A percentile compares a stretch with the other conserved stretches of the same genome.
Conservation (phyloP, 2,888 invertebrate genomes). For the Formica aserva region DNA sequence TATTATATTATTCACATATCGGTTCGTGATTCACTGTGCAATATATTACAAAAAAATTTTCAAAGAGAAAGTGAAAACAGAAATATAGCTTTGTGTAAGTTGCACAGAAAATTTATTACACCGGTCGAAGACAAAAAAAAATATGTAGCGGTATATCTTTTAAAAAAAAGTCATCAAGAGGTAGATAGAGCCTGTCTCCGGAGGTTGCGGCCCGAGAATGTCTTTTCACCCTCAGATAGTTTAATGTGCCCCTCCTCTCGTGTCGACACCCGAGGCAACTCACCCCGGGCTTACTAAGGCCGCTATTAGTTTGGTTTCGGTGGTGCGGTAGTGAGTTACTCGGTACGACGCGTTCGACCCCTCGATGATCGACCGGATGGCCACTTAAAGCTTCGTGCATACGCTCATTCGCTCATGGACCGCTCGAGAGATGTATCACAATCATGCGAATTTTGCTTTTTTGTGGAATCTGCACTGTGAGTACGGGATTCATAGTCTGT, state of each 20-base stretch:
- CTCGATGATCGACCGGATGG: slow-evolving; percentile 67
- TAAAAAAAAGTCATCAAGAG: neutral
- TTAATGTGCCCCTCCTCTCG: slow-evolving; percentile 54
- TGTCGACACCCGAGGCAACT: slow-evolving; percentile 73
- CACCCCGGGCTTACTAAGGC: slow-evolving; percentile 78
- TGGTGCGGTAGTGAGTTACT: slow-evolving; percentile 81
- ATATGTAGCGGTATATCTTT: neutral
- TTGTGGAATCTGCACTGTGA: slow-evolving; percentile 82
- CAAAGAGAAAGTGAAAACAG: neutral
- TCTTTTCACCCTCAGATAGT: slow-evolving; percentile 64
- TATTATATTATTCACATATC: neutral
- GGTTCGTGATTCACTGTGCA: neutral
- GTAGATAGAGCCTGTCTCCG: neutral
- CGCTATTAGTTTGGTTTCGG: slow-evolving; percentile 83
- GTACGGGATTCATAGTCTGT: slow-evolving; percentile 59
- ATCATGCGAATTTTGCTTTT: slow-evolving; percentile 80
- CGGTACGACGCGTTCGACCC: slow-evolving; percentile 78
- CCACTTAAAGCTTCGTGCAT: slow-evolving; percentile 69
- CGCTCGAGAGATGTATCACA: slow-evolving; percentile 81
- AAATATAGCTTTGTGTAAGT: neutral
- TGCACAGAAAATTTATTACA: neutral
- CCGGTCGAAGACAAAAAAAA: neutral
- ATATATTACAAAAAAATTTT: neutral
- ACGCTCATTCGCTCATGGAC: slow-evolving; percentile 40
- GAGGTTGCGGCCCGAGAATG: neutral